phyloP scores from a whole-genome alignment of 2,113 vertebrate genomes.

The Grammomys surdaster region DNA sequence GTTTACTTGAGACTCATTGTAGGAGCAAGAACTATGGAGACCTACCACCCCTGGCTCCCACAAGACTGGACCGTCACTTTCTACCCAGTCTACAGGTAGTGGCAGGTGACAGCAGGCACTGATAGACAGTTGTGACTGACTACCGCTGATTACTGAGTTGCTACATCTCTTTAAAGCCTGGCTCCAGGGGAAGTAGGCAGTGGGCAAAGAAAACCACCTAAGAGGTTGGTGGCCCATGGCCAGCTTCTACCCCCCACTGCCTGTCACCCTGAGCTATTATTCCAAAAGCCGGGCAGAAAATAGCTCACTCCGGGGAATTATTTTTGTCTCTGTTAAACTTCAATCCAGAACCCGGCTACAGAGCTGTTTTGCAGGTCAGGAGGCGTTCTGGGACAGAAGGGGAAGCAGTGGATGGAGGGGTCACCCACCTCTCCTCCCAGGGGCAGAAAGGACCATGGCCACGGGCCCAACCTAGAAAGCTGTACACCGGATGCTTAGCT shows the following conservation, averaged over 20 bases:
- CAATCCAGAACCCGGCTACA: conserved; percentile 51
- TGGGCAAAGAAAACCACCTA: neutral
- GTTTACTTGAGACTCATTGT: neutral
- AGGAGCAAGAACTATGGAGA: neutral
- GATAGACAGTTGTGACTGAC: neutral
- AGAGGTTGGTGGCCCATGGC: neutral
- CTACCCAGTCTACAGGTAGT: neutral
- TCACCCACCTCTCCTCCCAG: neutral
- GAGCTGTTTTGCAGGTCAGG: conserved; percentile 60
- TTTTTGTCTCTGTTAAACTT: conserved; percentile 79
- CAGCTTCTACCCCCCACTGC: neutral
- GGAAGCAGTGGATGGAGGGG: neutral
- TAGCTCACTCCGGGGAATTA: conserved; percentile 69
- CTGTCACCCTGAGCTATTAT: conserved; percentile 52
- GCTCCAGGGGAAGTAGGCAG: fast-evolving
- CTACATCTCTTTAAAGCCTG: neutral
- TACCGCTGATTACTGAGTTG: neutral
- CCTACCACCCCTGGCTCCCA: neutral
- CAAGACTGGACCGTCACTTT: neutral
- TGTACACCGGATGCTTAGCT: neutral
- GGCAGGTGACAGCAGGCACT: neutral
- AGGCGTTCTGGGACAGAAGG: conserved; percentile 51
- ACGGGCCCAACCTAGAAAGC: neutral
- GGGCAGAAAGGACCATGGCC: neutral
- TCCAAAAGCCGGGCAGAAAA: conserved; percentile 66